These are phyloP conservation scores for Nannoperca obscura DNA, from an alignment of 2,797 vertebrate species.

Conservation along the genomic window DNA sequence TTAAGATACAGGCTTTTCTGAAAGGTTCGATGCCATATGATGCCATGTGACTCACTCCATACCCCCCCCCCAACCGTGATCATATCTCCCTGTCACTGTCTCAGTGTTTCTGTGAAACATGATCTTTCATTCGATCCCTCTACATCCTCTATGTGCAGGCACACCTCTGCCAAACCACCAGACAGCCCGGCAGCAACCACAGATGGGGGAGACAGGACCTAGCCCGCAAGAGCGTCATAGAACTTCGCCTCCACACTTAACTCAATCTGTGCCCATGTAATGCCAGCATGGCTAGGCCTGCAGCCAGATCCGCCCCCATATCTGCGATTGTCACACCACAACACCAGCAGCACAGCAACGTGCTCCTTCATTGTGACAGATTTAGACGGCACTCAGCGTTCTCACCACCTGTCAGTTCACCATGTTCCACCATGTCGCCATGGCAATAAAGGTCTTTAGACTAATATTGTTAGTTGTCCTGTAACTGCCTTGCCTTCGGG, in stretches of 20 bases:
- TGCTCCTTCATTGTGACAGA: slow-evolving; percentile 66
- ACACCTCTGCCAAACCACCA: slow-evolving; percentile 69
- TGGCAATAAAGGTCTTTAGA: slow-evolving; percentile 58
- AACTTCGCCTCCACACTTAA: slow-evolving; percentile 77
- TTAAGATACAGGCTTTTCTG: slow-evolving; percentile 48
- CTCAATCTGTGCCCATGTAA: slow-evolving; percentile 76
- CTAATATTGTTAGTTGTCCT: slow-evolving; percentile 51
- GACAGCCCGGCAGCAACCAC: slow-evolving; percentile 67
- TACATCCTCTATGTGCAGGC: slow-evolving; percentile 40
- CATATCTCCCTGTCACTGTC: slow-evolving; percentile 56
- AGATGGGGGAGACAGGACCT: slow-evolving; percentile 72
- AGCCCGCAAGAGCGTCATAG: slow-evolving; percentile 61
- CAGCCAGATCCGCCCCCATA: slow-evolving; percentile 74
- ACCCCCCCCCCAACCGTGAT: slow-evolving; percentile 23
- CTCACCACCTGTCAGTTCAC: slow-evolving; percentile 69
- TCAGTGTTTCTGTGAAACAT: slow-evolving; percentile 68
- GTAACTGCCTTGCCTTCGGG: slow-evolving; percentile 53
- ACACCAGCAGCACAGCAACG: slow-evolving; percentile 70
- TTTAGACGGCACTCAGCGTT: slow-evolving; percentile 71
- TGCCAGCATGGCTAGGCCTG: slow-evolving; percentile 66
- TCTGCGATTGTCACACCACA: slow-evolving; percentile 69
- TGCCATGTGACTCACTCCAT: slow-evolving; percentile 46
- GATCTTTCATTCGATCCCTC: slow-evolving; percentile 43
- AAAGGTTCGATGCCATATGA: slow-evolving; percentile 45
- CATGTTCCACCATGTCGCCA: slow-evolving; percentile 60